Conservation (phyloP, 2,797 vertebrate species). For the Euthynnus affinis region DNA sequence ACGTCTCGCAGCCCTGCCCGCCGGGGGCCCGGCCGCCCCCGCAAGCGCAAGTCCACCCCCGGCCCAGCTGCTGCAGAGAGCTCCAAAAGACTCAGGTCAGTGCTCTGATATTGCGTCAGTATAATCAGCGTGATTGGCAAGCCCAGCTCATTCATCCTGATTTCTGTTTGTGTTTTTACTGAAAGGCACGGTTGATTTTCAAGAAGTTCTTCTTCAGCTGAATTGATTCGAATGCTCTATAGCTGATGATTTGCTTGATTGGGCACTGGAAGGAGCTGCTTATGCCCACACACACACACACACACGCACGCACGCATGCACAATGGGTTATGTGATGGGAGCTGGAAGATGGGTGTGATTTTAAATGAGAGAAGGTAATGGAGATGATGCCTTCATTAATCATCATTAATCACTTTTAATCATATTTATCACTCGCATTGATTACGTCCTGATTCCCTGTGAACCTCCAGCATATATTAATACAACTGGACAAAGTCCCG, state of each 20-base stretch:
- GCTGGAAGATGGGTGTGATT: slow-evolving; percentile 73
- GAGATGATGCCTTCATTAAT: slow-evolving; percentile 84
- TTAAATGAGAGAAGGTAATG: slow-evolving; percentile 83
- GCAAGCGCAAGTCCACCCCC: slow-evolving; percentile 90
- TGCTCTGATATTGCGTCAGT: slow-evolving; percentile 67
- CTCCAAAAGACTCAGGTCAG: slow-evolving; percentile 92
- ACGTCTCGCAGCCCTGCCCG: slow-evolving; percentile 92
- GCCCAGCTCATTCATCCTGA: slow-evolving; percentile 78
- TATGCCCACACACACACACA: slow-evolving; percentile 19
- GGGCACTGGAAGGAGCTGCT: slow-evolving; percentile 68
- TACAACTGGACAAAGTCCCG: slow-evolving; percentile 79
- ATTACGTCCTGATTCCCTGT: slow-evolving; percentile 83
- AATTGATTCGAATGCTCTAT: slow-evolving; percentile 81
- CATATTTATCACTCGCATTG: slow-evolving; percentile 89
- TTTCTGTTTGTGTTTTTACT: slow-evolving; percentile 82
- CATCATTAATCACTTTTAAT: slow-evolving; percentile 85
- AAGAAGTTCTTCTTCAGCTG: slow-evolving; percentile 81
- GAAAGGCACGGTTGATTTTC: slow-evolving; percentile 82
- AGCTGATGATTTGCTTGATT: slow-evolving; percentile 84
- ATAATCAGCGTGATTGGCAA: slow-evolving; percentile 82
- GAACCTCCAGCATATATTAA: slow-evolving; percentile 82
- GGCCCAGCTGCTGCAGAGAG: slow-evolving; percentile 77
- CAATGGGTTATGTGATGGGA: slow-evolving; percentile 65
- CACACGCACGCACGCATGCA: slow-evolving; percentile 5
- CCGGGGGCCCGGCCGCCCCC: slow-evolving; percentile 92